Evolutionary conservation across 2,888 invertebrate species (phyloP), one percentile per base, ranked within the genome.

Genomic region (Anthophora plumipes): DNA sequence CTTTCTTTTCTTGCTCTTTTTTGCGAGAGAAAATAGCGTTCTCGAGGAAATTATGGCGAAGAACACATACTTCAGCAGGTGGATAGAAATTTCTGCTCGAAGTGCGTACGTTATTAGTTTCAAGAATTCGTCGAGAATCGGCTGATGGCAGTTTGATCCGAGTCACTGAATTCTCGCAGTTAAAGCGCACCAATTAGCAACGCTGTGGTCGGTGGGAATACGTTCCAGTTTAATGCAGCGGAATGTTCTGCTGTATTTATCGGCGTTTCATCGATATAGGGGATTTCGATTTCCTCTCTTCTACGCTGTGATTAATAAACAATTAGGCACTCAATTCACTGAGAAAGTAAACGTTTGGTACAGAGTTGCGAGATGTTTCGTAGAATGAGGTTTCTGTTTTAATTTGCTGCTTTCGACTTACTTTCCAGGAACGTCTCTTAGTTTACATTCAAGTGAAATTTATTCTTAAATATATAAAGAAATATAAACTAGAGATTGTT

Each of bases 121-220:
- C 43, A 43, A 55, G 46, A 17, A 64, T 55, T 12, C 5, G 17
- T 43, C 43, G 31, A 55, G 64, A 25, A 54, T 43, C 37, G 17
- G 37, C 20, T 11, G 43, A 6, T 12, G 17, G 22, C 9, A 20
- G 43, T 64, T 55, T n/a, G 55, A 43, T 31, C 5, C 25, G 22
- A 43, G 64, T 22, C 7, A 17, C 25, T 22, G 48, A 41, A 69
- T 75, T 69, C 14, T 68, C 43, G 25, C 39, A 60, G 61, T 75
- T 75, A 69, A 75, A 61, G 41, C 31, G 50, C 12, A n/a, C 25
- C n/a, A 74, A 74, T 74, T 74, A 74, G 52, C 20, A 43, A 11
- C 17, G 17, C 6, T 6, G 55, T 52, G n/a, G 31, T 59, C 31
- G 67, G 25, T 8, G 39, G 1, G 25, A 60, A 60, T 39, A n/a